These are phyloP conservation scores for Chelon auratus DNA, from an alignment of 2,797 vertebrate genomes.

Conservation along the genomic window DNA sequence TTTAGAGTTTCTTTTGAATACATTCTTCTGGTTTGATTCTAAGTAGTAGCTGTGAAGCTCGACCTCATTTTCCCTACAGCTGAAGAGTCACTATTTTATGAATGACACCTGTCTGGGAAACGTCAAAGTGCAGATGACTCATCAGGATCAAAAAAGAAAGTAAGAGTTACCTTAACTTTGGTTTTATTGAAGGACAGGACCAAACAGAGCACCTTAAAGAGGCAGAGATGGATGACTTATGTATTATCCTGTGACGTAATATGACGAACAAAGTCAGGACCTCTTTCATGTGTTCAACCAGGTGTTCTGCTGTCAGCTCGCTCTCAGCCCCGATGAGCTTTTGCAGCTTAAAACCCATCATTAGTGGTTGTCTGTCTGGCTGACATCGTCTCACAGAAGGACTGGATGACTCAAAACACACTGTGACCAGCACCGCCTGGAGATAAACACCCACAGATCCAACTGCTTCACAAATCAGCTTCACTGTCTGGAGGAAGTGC, in stretches of 20 bases:
- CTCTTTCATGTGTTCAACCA: conserved; percentile 25
- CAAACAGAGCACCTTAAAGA: neutral
- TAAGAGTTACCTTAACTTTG: too few species aligned
- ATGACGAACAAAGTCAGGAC: conserved; percentile 3
- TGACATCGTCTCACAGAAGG: conserved; percentile 10
- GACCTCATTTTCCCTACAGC: too few species aligned
- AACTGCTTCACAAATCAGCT: conserved; percentile 4
- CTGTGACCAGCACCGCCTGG: conserved; percentile 12
- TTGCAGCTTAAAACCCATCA: conserved; percentile 22
- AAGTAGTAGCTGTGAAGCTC: too few species aligned
- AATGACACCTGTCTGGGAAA: too few species aligned
- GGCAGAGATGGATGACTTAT: neutral
- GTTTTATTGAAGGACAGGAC: too few species aligned
- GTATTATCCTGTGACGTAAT: neutral
- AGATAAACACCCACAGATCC: conserved; percentile 11
- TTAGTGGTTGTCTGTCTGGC: conserved; percentile 45
- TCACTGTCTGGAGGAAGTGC: neutral
- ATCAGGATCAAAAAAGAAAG: too few species aligned
- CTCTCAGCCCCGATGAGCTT: neutral
- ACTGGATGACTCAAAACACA: conserved; percentile 44
- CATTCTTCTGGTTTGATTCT: too few species aligned
- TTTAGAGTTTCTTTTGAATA: too few species aligned
- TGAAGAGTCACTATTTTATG: too few species aligned
- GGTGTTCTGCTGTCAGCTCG: conserved; percentile 35
- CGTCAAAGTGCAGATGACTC: too few species aligned